These are phyloP conservation scores for Vesta saturnalis DNA, from an alignment of 2,888 invertebrate genomes.

Conservation along the genomic window DNA sequence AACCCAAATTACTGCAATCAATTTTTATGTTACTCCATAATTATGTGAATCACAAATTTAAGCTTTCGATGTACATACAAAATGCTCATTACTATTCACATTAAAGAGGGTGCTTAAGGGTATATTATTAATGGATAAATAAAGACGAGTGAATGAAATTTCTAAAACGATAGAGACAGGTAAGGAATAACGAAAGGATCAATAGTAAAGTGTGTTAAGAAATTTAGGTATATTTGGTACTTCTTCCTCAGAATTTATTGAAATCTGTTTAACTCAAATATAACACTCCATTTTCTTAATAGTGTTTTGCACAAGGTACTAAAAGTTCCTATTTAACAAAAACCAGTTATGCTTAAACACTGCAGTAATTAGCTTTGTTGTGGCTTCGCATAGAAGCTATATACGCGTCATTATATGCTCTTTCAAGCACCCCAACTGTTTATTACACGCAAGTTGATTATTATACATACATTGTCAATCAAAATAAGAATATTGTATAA, in stretches of 20 bases:
- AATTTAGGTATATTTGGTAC: neutral
- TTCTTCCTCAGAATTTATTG: neutral
- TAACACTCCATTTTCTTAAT: neutral
- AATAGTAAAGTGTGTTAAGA: conserved; percentile 24
- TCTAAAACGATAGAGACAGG: conserved; percentile 22
- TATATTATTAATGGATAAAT: conserved; percentile 34
- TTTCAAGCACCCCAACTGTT: too few species aligned
- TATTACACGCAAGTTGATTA: too few species aligned
- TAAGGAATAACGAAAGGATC: conserved; percentile 23
- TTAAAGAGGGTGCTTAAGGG: conserved; percentile 20
- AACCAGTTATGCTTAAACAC: neutral
- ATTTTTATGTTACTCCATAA: conserved; percentile 6
- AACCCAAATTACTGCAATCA: neutral
- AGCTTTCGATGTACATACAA: conserved; percentile 20
- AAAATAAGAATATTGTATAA: too few species aligned
- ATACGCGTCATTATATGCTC: conserved; percentile 18
- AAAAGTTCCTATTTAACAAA: neutral
- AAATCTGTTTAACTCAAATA: neutral
- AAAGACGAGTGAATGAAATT: conserved; percentile 40
- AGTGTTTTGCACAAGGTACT: neutral
- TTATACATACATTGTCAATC: too few species aligned
- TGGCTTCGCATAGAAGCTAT: conserved; percentile 12
- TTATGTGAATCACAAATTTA: conserved; percentile 34
- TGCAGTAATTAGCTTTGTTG: conserved; percentile 12
- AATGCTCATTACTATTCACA: conserved; percentile 9